Evolutionary conservation across 2,888 invertebrate genomes (phyloP).

Genomic region (Sminthurides aquaticus): DNA sequence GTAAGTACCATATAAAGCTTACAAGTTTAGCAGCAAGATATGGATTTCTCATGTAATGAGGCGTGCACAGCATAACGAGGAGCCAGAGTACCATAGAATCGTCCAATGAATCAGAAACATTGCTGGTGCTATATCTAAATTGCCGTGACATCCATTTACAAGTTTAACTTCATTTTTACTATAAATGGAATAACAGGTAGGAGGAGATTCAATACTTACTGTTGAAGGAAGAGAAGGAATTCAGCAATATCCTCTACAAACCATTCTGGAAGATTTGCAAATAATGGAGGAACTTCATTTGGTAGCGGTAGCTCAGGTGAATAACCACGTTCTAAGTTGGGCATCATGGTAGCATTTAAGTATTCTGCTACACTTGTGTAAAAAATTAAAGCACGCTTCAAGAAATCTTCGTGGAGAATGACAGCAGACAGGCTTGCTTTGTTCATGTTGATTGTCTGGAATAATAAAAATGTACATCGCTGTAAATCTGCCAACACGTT

Average conservation of each 20-base stretch:
- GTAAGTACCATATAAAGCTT: too few relatives aligned
- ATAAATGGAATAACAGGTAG: slow-evolving; percentile 45
- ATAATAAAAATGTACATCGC: slow-evolving; percentile 23
- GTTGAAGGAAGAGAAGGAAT: slow-evolving; percentile 83
- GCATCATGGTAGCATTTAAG: slow-evolving; percentile 51
- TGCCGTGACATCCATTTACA: too few relatives aligned
- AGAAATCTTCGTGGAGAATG: slow-evolving; percentile 72
- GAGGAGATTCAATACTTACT: slow-evolving; percentile 76
- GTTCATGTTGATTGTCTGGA: slow-evolving; percentile 58
- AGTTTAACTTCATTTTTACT: slow-evolving; percentile 69
- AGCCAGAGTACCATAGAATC: slow-evolving; percentile 81
- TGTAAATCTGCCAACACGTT: too few relatives aligned
- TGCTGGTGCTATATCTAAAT: too few relatives aligned
- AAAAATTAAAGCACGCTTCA: slow-evolving; percentile 75
- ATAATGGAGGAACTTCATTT: slow-evolving; percentile 61
- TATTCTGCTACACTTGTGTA: slow-evolving; percentile 78
- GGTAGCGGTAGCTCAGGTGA: slow-evolving; percentile 50
- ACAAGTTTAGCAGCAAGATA: slow-evolving; percentile 94
- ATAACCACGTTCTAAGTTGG: slow-evolving; percentile 35
- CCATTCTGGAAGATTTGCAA: slow-evolving; percentile 92
- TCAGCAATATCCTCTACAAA: slow-evolving; percentile 96
- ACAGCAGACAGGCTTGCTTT: slow-evolving; percentile 87
- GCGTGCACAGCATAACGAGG: slow-evolving; percentile 79
- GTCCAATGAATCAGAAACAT: slow-evolving; percentile 68
- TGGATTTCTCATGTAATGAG: slow-evolving; percentile 87